These are phyloP conservation scores for Taxidea taxus DNA, from an alignment of 2,113 vertebrate genomes.

Conservation along the genomic window DNA sequence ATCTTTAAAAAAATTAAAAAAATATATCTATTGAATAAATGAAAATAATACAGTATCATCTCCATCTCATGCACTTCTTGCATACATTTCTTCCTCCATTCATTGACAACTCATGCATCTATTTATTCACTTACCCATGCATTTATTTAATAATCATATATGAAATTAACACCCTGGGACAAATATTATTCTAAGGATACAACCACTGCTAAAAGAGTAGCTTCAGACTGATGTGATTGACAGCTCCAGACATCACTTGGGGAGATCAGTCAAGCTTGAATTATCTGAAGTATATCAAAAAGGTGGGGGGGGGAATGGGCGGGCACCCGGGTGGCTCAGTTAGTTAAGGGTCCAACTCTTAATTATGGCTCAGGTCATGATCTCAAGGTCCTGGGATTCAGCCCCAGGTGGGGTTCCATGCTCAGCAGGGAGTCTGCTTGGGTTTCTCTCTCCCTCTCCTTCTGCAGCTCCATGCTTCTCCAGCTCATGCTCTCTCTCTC, in stretches of 20 bases:
- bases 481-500: too few relatives aligned
- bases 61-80: not conserved
- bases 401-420: not conserved
- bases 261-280: not conserved
- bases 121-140: not conserved
- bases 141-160: not conserved
- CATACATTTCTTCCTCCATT: not conserved
- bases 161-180: not conserved
- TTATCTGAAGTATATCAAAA: not conserved
- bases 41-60: not conserved
- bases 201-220: not conserved
- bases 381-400: not conserved
- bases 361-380: not conserved
- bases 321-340: not conserved
- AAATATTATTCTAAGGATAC: not conserved
- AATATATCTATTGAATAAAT: not conserved
- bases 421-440: not conserved
- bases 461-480: too few relatives aligned
- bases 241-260: not conserved
- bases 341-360: not conserved
- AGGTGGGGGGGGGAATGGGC: too few relatives aligned
- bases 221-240: not conserved
- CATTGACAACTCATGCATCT: not conserved
- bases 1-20: too few relatives aligned
- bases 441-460: too few relatives aligned